phyloP scores from a whole-genome alignment of 2,113 vertebrate genomes.

The Lonchura striata region DNA sequence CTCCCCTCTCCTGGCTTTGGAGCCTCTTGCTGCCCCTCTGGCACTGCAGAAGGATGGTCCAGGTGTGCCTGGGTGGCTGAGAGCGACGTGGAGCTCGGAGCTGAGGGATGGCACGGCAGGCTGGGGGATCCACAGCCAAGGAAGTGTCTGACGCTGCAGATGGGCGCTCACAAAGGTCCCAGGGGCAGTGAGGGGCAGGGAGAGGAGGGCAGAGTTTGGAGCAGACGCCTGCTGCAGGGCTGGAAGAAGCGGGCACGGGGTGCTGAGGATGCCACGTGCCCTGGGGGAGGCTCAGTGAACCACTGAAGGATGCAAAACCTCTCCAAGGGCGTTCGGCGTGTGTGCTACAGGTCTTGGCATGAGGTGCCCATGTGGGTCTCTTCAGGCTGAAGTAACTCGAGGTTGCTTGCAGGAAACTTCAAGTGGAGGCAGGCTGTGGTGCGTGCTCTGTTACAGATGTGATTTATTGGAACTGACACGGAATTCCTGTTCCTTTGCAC shows the following conservation, averaged over 20 bases:
- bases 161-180: fast-evolving
- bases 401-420: background rate
- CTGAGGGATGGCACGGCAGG: background rate
- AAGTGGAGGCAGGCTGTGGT: background rate
- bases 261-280: background rate
- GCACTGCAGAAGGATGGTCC: background rate
- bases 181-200: background rate
- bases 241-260: fast-evolving
- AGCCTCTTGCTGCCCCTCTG: background rate
- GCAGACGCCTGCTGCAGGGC: background rate
- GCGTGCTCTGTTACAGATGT: background rate
- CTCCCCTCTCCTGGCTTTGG: background rate
- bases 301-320: background rate
- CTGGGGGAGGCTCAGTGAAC: fast-evolving
- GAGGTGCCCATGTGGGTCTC: background rate
- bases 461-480: background rate
- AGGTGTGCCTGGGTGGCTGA: background rate
- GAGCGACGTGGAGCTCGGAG: background rate
- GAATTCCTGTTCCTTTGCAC: background rate
- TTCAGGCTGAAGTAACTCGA: background rate
- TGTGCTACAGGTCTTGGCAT: background rate
- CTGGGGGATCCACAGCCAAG: background rate
- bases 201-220: background rate
- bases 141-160: fast-evolving
- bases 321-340: fast-evolving